Base-by-base conservation (phyloP, 2,888 invertebrate species). In the Nephrotoma flavescens region DNA sequence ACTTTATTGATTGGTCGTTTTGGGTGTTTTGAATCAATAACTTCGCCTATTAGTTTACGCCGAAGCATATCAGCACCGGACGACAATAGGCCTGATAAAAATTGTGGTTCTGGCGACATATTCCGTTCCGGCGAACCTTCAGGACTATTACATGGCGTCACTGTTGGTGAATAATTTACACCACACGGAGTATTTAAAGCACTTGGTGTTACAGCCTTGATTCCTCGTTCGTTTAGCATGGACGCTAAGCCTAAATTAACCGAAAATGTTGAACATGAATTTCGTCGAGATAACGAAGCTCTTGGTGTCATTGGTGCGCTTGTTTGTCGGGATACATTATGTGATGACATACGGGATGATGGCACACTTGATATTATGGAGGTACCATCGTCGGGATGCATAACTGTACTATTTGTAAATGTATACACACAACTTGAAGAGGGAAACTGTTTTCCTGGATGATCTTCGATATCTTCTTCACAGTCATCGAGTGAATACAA, bases 71-170 rank as follows among this genome's bases (percentile, higher is more conserved):
- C 94, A 0, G 95, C 95, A 15, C 95, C 95, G 11, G 93, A 94
- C 85, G 93, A 93, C 52, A 95, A 91, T 12, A 95, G 90, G 11
- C 94, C 92, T 87, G 93, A 92, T 86, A 92, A 91, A 87, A 93
- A 92, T 87, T 93, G 89, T 88, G 92, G 89, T 89, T 91, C 90
- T 87, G 92, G 91, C 2, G 91, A 91, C 85, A 90, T 89, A n/a
- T 90, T 90, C 19, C 93, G 93, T 15, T 93, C 93, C 7, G 95
- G 95, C 0, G 95, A 95, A 12, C 92, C 92, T 85, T 91, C 91
- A 86, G 97, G 97, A 90, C 96, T 96, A 91, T 97, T 97, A 90
- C 96, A 96, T 1, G 97, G 97, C 6, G 97, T 97, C 6, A 96
- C 96, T 0, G 97, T 97, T 4, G 97, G 96, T 6, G 96, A 94